Conservation (phyloP, 2,113 vertebrate genomes). For the Atractosteus spatula region DNA sequence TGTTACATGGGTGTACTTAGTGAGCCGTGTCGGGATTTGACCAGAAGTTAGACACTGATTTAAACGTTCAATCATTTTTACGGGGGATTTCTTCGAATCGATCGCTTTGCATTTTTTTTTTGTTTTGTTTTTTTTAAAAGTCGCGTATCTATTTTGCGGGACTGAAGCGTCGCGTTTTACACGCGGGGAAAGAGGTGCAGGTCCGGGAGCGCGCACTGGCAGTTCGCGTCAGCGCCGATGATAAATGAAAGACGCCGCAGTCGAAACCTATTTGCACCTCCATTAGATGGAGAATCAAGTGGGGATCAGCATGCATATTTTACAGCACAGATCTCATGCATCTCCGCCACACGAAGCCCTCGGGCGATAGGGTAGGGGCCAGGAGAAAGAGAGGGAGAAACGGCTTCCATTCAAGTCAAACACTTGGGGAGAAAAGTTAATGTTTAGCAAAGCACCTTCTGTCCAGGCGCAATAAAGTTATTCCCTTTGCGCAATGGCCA, state of each 20-base stretch:
- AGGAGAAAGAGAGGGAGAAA: slow-evolving; percentile 41
- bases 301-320: slow-evolving; percentile 74
- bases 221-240: slow-evolving; percentile 57
- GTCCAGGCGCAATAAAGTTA: slow-evolving; percentile 59
- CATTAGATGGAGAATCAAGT: slow-evolving; percentile 71
- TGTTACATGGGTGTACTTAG: no score
- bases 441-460: slow-evolving; percentile 64
- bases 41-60: no score
- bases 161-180: no score
- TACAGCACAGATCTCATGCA: slow-evolving; percentile 73
- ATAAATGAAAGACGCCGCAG: slow-evolving; percentile 72
- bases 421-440: slow-evolving; percentile 55
- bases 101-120: no score
- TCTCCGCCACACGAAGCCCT: slow-evolving; percentile 69
- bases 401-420: slow-evolving; percentile 58
- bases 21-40: no score
- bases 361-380: slow-evolving; percentile 58
- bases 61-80: no score
- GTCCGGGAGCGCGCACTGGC: not conserved
- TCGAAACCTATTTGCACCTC: slow-evolving; percentile 77
- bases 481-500: slow-evolving; percentile 62
- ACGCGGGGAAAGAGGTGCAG: no score
- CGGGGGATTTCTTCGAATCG: no score
- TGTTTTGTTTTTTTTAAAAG: no score
- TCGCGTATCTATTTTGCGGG: no score